These are phyloP conservation scores for Trochalopteron elliotii DNA, from an alignment of 2,113 vertebrate genomes.

Conservation along the genomic window DNA sequence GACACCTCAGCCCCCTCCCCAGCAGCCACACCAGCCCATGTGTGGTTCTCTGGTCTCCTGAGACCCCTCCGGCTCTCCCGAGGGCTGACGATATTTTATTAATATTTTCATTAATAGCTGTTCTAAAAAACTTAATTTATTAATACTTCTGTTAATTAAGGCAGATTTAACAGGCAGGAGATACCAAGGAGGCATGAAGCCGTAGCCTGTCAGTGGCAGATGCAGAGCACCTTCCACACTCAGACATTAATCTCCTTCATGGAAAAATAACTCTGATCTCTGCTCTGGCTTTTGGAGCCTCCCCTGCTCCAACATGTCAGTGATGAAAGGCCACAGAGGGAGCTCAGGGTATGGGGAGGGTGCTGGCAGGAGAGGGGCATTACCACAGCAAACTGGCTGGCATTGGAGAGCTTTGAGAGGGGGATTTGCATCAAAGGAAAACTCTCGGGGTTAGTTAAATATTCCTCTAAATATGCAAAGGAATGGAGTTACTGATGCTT, in stretches of 20 bases:
- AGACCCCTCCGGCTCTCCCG: not conserved
- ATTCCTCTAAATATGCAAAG: slow-evolving; percentile 57
- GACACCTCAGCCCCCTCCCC: not conserved
- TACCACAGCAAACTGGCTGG: not conserved
- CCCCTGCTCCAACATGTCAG: not conserved
- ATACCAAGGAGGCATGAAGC: not conserved
- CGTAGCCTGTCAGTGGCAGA: not conserved
- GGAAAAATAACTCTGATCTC: not conserved
- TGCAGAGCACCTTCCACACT: not conserved
- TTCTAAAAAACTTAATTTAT: not conserved
- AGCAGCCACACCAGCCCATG: not conserved
- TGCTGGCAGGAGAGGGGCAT: not conserved
- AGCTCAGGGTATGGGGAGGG: not conserved
- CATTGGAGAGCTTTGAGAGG: not conserved
- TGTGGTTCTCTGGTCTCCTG: not conserved
- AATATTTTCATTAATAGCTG: not conserved
- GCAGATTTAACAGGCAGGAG: not conserved
- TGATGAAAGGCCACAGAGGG: not conserved
- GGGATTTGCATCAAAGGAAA: slow-evolving; percentile 40
- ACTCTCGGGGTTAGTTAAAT: slow-evolving; percentile 28
- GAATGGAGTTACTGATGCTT: slow-evolving; percentile 45
- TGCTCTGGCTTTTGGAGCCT: not conserved
- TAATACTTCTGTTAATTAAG: not conserved
- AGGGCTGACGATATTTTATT: not conserved
- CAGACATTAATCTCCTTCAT: slow-evolving; percentile 13